phyloP scores from a whole-genome alignment of 2,888 invertebrate species.

The Coelopa pilipes region DNA sequence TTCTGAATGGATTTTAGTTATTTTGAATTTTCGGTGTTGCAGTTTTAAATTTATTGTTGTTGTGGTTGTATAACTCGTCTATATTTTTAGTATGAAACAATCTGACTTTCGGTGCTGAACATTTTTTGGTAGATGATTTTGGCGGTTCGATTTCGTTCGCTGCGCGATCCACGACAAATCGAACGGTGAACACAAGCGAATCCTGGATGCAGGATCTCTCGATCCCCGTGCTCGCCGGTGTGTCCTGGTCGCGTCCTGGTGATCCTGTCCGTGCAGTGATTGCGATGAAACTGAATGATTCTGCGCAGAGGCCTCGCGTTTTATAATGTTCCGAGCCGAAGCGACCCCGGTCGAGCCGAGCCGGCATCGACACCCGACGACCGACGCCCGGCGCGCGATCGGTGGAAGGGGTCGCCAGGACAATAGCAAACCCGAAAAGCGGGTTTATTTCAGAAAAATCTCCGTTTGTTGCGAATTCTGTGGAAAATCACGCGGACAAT shows the following conservation, averaged over 20 bases:
- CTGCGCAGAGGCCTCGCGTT: constrained; percentile 57
- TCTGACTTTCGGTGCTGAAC: constrained; percentile 58
- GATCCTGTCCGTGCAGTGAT: constrained; percentile 58
- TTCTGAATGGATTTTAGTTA: constrained; percentile 34
- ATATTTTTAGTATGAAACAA: constrained; percentile 46
- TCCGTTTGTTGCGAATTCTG: constrained; percentile 42
- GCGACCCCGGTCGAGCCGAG: too few species aligned
- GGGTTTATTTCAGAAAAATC: constrained; percentile 59
- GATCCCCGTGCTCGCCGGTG: constrained; percentile 36
- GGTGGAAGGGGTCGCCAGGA: constrained; percentile 22
- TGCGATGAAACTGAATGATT: constrained; percentile 64
- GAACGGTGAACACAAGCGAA: constrained; percentile 9
- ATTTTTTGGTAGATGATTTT: constrained; percentile 42
- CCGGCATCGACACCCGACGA: too few species aligned
- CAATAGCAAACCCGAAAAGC: constrained; percentile 54
- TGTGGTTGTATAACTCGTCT: constrained; percentile 36
- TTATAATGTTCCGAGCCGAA: constrained; percentile 50
- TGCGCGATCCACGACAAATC: constrained; percentile 17
- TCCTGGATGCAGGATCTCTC: constrained; percentile 34
- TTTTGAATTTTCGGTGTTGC: constrained; percentile 25
- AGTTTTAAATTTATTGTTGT: constrained; percentile 27
- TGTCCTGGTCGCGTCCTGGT: constrained; percentile 42
- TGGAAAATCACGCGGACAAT: constrained; percentile 42
- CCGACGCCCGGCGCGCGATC: constrained; percentile 13
- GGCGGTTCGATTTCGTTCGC: neutral